A percentile compares a stretch with the other conserved stretches of the same genome.
Evolutionary conservation across 2,888 invertebrate genomes (phyloP).

Genomic region (Drosophila rubida): DNA sequence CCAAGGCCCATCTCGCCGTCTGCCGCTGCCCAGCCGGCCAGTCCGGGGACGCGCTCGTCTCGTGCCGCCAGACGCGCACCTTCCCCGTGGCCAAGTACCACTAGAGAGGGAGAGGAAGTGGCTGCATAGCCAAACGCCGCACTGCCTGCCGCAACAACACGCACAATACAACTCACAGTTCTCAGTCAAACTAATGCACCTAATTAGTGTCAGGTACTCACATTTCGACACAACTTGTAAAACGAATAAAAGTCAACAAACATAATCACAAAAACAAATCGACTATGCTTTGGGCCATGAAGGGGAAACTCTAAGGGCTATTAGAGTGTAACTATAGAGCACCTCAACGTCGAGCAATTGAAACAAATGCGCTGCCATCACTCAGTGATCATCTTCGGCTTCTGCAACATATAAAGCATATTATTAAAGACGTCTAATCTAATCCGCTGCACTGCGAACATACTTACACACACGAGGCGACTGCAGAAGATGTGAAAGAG

Average conservation of each 20-base stretch:
- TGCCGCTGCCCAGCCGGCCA: conserved; percentile 91
- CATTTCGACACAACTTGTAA: conserved; percentile 24
- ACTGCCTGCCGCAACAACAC: conserved; percentile 64
- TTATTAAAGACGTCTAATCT: background rate
- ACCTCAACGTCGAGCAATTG: no score
- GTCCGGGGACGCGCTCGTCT: conserved; percentile 87
- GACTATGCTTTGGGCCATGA: no score
- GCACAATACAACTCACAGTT: background rate
- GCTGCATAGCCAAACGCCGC: conserved; percentile 43
- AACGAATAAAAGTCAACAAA: conserved; percentile 21
- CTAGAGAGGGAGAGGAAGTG: conserved; percentile 14
- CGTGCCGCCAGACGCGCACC: conserved; percentile 86
- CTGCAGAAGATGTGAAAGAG: background rate
- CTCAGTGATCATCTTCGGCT: no score
- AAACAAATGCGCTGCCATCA: no score
- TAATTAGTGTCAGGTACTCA: conserved; percentile 26
- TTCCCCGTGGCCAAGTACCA: conserved; percentile 84
- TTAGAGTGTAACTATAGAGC: no score
- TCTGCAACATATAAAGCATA: background rate
- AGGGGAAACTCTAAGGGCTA: no score
- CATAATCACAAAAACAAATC: conserved; percentile 16
- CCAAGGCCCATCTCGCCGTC: conserved; percentile 91
- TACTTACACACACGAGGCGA: background rate
- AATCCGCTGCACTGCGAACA: background rate
- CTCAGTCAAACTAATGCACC: conserved; percentile 31